A percentile compares a stretch with the other conserved stretches of the same genome.
phyloP scores from a whole-genome alignment of 2,888 invertebrate genomes.

The Subacronicta megacephala region DNA sequence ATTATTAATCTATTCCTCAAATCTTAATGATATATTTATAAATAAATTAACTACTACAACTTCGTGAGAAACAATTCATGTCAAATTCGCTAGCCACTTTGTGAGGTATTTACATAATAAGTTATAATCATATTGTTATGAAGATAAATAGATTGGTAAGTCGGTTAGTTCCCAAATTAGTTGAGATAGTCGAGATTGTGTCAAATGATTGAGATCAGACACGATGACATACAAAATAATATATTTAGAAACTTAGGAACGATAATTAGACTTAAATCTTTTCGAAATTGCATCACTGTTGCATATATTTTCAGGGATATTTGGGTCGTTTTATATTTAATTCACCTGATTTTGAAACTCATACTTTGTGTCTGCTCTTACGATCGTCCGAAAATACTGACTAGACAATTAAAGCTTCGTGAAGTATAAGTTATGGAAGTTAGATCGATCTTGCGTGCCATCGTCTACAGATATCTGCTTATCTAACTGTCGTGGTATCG shows the following conservation, averaged over 20 bases:
- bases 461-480: constrained; percentile 40
- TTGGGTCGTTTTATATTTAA: neutral
- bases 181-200: constrained; percentile 32
- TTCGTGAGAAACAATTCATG: constrained; percentile 54
- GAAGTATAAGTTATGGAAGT: constrained; percentile 25
- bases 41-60: constrained; percentile 39
- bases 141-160: constrained; percentile 38
- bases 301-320: neutral
- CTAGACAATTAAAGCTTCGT: constrained; percentile 10
- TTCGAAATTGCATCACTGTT: constrained; percentile 12
- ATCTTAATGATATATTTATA: constrained; percentile 52
- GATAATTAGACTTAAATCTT: constrained; percentile 5
- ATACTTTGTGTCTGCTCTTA: neutral
- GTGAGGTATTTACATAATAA: constrained; percentile 50
- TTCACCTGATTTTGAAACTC: neutral
- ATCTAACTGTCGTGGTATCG: constrained; percentile 47
- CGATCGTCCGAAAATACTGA: constrained; percentile 9
- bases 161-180: constrained; percentile 39
- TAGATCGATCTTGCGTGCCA: constrained; percentile 29
- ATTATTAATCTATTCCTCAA: constrained; percentile 48
- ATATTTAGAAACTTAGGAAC: neutral
- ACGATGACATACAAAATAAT: constrained; percentile 8
- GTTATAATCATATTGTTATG: constrained; percentile 36
- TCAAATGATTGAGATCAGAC: constrained; percentile 12
- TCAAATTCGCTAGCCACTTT: constrained; percentile 38